phyloP scores from a whole-genome alignment of 1,140 invertebrate genomes.

The Colletes gigas region DNA sequence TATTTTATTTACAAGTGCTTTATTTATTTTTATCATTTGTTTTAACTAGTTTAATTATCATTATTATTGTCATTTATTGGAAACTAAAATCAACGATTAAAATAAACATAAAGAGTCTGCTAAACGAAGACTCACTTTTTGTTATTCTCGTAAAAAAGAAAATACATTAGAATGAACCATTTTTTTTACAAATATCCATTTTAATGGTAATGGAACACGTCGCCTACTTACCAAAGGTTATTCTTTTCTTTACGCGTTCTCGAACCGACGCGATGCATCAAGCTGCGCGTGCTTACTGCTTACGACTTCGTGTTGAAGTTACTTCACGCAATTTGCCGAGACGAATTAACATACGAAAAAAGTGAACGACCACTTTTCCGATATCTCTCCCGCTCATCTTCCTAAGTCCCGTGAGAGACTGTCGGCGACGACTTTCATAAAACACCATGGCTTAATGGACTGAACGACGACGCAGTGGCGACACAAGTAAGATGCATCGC shows the following conservation, averaged over 20 bases:
- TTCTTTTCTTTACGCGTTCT: neutral
- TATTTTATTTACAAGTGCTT: no score
- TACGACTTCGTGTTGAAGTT: neutral
- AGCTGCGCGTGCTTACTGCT: neutral
- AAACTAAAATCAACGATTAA: no score
- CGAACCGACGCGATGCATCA: neutral
- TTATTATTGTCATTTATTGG: no score
- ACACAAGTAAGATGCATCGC: constrained; percentile 41
- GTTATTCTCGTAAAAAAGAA: no score
- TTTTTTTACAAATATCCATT: neutral
- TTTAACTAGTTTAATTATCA: no score
- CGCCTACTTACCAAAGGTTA: neutral
- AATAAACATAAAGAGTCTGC: no score
- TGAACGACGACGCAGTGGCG: constrained; percentile 38
- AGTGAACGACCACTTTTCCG: neutral
- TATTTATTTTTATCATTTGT: no score
- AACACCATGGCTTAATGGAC: constrained; percentile 45
- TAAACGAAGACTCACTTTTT: no score
- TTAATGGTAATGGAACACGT: neutral
- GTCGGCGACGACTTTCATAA: constrained; percentile 37
- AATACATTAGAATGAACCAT: neutral
- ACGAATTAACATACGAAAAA: constrained; percentile 8
- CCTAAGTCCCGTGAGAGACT: constrained; percentile 20
- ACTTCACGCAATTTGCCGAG: neutral
- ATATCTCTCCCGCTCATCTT: neutral